Conservation (phyloP, 2,888 invertebrate species). For the Merodon equestris region DNA sequence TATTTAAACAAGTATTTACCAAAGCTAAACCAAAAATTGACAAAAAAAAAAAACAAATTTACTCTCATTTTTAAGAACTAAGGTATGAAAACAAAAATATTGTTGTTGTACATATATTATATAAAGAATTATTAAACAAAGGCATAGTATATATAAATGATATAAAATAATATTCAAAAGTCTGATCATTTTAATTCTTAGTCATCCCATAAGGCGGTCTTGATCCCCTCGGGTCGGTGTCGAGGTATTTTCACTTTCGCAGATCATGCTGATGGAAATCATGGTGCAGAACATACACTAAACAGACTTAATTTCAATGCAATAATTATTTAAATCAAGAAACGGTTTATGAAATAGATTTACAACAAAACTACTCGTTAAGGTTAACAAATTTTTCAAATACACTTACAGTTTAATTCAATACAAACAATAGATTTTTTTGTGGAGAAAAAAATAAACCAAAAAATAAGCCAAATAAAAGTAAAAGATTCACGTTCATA, state of each 20-base stretch:
- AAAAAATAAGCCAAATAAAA: neutral
- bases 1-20: slow-evolving; percentile 71
- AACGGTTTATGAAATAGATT: slow-evolving; percentile 20
- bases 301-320: slow-evolving; percentile 56
- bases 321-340: slow-evolving; percentile 36
- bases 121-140: slow-evolving; percentile 24
- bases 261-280: slow-evolving; percentile 36
- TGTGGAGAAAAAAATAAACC: neutral
- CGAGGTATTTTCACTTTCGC: slow-evolving; percentile 55
- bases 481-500: neutral
- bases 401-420: slow-evolving; percentile 10
- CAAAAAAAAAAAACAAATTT: slow-evolving; percentile 64
- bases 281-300: slow-evolving; percentile 49
- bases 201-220: no score
- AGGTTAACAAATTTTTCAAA: slow-evolving; percentile 33
- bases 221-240: neutral
- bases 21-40: slow-evolving; percentile 33
- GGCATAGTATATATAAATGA: slow-evolving; percentile 43
- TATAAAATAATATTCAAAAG: slow-evolving; percentile 45
- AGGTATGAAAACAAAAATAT: slow-evolving; percentile 30
- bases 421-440: neutral
- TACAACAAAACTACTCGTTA: slow-evolving; percentile 23
- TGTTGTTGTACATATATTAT: slow-evolving; percentile 53
- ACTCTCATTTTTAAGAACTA: slow-evolving; percentile 25
- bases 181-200: slow-evolving; percentile 54